Percentiles rank a stretch among this genome's conserved stretches.
phyloP scores from a whole-genome alignment of 2,797 vertebrate genomes.

The Lepilemur septentrionalis region DNA sequence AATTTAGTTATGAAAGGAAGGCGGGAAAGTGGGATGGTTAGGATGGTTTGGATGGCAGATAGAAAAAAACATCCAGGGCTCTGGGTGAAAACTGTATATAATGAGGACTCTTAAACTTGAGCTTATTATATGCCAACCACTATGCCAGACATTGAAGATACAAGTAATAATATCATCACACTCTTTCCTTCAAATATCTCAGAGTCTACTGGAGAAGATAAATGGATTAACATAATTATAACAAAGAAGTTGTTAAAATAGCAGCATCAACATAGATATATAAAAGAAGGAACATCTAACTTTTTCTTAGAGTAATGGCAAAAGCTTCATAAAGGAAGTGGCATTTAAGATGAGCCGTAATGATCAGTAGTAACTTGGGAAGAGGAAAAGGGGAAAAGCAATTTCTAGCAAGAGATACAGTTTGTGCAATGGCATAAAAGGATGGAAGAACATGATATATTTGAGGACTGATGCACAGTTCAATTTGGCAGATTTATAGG shows the following conservation, averaged over 20 bases:
- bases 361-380: background rate
- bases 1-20: background rate
- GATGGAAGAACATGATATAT: background rate
- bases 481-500: background rate
- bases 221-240: background rate
- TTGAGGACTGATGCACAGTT: background rate
- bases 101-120: background rate
- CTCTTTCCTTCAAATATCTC: background rate
- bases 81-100: background rate
- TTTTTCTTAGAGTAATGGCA: background rate
- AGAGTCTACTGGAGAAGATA: background rate
- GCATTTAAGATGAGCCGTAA: background rate
- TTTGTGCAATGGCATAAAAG: background rate
- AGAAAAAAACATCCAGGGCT: background rate
- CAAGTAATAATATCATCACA: background rate
- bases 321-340: background rate
- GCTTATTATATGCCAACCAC: background rate
- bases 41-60: background rate
- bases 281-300: background rate
- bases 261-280: background rate
- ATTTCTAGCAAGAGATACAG: background rate
- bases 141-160: background rate
- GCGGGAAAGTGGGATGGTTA: background rate
- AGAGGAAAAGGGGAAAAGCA: background rate
- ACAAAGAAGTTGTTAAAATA: background rate